Conservation (phyloP, 2,113 vertebrate species). For the Mixornis gularis region DNA sequence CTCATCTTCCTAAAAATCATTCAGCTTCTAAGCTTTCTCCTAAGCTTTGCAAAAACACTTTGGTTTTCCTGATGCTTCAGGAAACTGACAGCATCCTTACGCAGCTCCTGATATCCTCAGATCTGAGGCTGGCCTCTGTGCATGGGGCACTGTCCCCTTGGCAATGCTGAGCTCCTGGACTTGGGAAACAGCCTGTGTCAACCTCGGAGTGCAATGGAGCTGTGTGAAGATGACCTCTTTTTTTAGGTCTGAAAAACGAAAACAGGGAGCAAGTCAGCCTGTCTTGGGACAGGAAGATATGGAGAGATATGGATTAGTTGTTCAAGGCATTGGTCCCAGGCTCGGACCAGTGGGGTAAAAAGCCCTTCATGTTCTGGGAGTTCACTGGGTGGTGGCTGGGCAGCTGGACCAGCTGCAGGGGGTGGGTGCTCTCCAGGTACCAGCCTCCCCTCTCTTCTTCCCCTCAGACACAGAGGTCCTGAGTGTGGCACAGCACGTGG, state of each 20-base stretch:
- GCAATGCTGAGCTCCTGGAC: rapidly evolving
- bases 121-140: not conserved
- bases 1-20: not conserved
- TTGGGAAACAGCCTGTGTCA: not conserved
- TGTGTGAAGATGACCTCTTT: not conserved
- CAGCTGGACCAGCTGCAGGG: rapidly evolving
- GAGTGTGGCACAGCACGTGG: not conserved
- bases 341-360: rapidly evolving
- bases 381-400: rapidly evolving
- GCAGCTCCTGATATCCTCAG: not conserved
- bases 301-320: rapidly evolving
- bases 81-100: not conserved
- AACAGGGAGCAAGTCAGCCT: not conserved
- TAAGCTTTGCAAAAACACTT: not conserved
- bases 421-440: not conserved
- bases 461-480: not conserved
- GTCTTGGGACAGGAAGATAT: not conserved
- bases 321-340: not conserved
- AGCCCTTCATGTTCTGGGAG: rapidly evolving
- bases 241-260: not conserved
- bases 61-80: not conserved
- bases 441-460: not conserved
- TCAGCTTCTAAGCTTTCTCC: not conserved
- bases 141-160: rapidly evolving
- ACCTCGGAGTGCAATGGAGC: not conserved